Conservation (phyloP, 2,113 vertebrate species). For the Tachysurus vachellii region DNA sequence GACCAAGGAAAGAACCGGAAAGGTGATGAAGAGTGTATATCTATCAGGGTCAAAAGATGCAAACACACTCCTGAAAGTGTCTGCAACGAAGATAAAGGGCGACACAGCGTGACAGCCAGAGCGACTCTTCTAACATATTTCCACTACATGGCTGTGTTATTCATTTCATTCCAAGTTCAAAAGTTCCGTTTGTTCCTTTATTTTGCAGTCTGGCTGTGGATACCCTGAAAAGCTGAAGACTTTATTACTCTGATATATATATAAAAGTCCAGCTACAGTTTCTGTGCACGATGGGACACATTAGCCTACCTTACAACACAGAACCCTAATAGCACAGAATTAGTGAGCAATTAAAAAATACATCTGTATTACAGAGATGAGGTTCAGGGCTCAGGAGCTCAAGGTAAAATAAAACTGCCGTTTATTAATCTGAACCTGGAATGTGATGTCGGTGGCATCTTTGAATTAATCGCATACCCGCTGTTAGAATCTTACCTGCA, state of each 20-base stretch:
- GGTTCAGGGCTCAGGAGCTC: background rate
- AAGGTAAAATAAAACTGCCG: background rate
- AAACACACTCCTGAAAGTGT: background rate
- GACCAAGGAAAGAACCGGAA: slow-evolving; percentile 7
- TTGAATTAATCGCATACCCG: background rate
- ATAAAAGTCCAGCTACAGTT: background rate
- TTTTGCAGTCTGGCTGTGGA: background rate
- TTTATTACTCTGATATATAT: background rate
- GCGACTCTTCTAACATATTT: background rate
- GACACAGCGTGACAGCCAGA: background rate
- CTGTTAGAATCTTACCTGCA: background rate
- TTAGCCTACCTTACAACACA: background rate
- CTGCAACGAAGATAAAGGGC: background rate
- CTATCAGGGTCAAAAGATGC: slow-evolving; percentile 22
- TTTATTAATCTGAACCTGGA: background rate
- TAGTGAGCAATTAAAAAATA: background rate
- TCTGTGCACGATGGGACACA: background rate
- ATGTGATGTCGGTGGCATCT: background rate
- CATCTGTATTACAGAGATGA: background rate
- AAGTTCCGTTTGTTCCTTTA: background rate
- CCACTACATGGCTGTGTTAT: background rate
- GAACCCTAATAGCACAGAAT: background rate
- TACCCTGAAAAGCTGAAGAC: background rate
- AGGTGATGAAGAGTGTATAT: background rate
- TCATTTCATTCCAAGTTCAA: background rate